These are phyloP conservation scores for Microctenopoma lineatum DNA, from an alignment of 2,797 vertebrate species.

Conservation along the genomic window DNA sequence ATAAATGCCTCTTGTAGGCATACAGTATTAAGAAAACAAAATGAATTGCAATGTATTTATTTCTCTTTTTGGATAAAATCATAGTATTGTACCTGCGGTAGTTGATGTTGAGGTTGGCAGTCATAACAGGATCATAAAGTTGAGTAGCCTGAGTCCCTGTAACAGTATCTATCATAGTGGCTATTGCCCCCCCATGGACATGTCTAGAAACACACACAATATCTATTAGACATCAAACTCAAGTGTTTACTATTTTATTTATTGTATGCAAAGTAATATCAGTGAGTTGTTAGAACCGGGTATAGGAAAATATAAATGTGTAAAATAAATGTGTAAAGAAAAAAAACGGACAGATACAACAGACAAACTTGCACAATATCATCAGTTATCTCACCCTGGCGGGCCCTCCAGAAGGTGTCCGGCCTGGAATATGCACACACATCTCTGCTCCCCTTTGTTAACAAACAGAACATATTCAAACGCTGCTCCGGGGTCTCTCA, in stretches of 20 bases:
- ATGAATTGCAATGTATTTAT: background rate
- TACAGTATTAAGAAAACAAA: background rate
- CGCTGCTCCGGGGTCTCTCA: slow-evolving; percentile 75
- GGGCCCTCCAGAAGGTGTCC: slow-evolving; percentile 87
- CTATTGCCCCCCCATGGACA: slow-evolving; percentile 88
- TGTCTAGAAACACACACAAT: slow-evolving; percentile 70
- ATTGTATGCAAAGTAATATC: background rate
- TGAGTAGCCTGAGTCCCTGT: slow-evolving; percentile 72
- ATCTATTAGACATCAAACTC: slow-evolving; percentile 7
- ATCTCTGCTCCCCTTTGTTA: slow-evolving; percentile 78
- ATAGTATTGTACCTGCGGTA: slow-evolving; percentile 80
- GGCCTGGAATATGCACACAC: slow-evolving; percentile 84
- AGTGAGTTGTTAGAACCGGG: background rate
- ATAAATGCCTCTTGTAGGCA: background rate
- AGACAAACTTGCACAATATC: background rate
- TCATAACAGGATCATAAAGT: slow-evolving; percentile 77
- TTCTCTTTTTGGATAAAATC: background rate
- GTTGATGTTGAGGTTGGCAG: slow-evolving; percentile 87
- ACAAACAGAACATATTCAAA: slow-evolving; percentile 89
- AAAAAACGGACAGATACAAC: background rate
- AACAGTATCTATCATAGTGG: slow-evolving; percentile 85
- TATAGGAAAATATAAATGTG: background rate
- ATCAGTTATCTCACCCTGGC: slow-evolving; percentile 81
- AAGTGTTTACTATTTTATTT: background rate
- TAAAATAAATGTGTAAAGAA: background rate